Evolutionary conservation across 2,113 vertebrate species (phyloP).

Genomic region (Arenaria interpres): DNA sequence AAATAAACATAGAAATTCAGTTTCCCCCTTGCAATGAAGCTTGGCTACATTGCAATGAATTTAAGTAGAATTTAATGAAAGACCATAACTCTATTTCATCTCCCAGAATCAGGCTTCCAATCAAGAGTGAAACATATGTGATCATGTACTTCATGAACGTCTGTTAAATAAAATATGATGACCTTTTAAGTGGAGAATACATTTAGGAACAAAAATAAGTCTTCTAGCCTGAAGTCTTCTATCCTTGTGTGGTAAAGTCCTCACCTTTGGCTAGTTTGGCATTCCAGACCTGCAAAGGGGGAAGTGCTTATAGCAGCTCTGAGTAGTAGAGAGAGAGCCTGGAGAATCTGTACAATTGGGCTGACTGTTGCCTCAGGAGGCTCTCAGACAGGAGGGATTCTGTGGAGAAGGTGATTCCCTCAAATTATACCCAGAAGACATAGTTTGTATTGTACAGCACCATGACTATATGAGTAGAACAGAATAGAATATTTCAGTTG

Average conservation of each 20-base stretch:
- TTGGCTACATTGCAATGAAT: neutral
- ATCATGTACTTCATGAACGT: neutral
- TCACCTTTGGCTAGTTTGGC: neutral
- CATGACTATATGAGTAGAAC: neutral
- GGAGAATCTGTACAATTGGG: neutral
- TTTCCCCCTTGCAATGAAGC: neutral
- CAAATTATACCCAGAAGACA: neutral
- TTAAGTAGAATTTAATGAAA: neutral
- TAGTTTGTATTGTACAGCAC: neutral
- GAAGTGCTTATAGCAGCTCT: neutral
- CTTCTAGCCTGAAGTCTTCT: neutral
- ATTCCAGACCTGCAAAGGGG: neutral
- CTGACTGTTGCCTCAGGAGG: neutral
- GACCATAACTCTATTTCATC: neutral
- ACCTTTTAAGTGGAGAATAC: constrained; percentile 3
- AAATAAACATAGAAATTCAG: neutral
- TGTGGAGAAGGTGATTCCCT: neutral
- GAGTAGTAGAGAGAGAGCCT: neutral
- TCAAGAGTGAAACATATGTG: neutral
- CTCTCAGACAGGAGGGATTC: neutral
- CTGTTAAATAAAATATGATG: constrained; percentile 22
- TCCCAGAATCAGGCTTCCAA: neutral
- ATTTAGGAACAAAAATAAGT: neutral
- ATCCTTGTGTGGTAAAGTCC: neutral
- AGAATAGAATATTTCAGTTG: neutral